Conservation (phyloP, 2,797 vertebrate genomes). For the Perdix hodgsoniae region DNA sequence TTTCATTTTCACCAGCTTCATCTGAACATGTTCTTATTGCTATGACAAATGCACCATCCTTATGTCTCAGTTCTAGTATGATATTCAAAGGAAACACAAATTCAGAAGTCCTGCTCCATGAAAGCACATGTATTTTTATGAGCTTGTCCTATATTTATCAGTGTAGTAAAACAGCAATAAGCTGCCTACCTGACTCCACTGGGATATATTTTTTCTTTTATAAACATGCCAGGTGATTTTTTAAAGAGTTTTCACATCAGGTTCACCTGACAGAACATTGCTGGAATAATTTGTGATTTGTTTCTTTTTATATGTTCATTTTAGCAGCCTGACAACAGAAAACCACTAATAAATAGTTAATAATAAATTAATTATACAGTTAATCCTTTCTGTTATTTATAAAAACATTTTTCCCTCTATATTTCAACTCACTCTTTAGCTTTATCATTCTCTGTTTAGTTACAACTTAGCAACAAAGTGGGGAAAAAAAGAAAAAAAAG, state of each 20-base stretch:
- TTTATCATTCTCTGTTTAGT: conserved; percentile 40
- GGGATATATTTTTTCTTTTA: conserved; percentile 10
- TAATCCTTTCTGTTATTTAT: conserved; percentile 25
- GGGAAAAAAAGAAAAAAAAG: conserved; percentile 29
- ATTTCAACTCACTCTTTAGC: background rate
- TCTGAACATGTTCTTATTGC: fast-evolving
- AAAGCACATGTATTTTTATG: background rate
- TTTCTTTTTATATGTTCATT: conserved; percentile 48
- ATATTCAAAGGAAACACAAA: background rate
- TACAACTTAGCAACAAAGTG: conserved; percentile 33
- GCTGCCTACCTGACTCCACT: background rate
- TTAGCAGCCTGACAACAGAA: conserved; percentile 37
- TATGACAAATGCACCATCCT: background rate
- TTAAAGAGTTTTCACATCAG: conserved; percentile 45
- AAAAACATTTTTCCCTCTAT: background rate
- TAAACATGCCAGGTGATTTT: conserved; percentile 56
- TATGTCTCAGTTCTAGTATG: background rate
- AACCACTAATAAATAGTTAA: conserved; percentile 50
- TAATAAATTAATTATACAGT: conserved; percentile 28
- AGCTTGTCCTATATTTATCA: conserved; percentile 6
- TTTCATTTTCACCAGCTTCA: background rate
- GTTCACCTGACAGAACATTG: conserved; percentile 40
- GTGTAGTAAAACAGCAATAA: conserved; percentile 11
- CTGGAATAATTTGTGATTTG: conserved; percentile 28
- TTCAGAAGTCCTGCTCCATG: background rate